Evolutionary conservation across 2,113 vertebrate genomes (phyloP).

Genomic region (Deroptyus accipitrinus): DNA sequence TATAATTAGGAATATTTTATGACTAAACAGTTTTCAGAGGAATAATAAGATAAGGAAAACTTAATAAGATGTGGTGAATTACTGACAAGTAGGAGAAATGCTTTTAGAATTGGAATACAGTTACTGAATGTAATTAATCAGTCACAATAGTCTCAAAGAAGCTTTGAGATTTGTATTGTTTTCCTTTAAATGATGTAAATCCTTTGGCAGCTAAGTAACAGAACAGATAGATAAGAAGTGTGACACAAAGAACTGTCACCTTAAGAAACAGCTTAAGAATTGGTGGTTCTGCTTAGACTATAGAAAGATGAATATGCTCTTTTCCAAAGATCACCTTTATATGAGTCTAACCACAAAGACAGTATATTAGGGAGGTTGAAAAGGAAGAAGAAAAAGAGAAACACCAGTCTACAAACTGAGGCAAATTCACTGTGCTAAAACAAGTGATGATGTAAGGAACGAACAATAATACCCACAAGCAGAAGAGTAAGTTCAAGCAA

Average conservation of each 20-base stretch:
- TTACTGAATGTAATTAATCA: conserved; percentile 64
- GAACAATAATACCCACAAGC: background rate
- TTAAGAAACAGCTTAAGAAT: conserved; percentile 19
- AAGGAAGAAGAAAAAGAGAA: background rate
- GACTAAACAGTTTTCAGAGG: conserved; percentile 21
- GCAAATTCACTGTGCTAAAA: background rate
- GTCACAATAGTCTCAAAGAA: background rate
- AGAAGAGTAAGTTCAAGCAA: background rate
- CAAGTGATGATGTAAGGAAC: background rate
- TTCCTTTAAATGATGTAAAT: conserved; percentile 53
- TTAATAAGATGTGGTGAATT: background rate
- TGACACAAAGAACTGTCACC: conserved; percentile 47
- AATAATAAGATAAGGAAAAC: conserved; percentile 12
- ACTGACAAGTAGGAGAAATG: background rate
- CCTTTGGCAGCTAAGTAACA: conserved; percentile 29
- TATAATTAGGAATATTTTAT: conserved; percentile 25
- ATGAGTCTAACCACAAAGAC: background rate
- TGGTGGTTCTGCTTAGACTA: conserved; percentile 41
- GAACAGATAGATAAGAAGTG: conserved; percentile 33
- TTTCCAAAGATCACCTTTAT: conserved; percentile 10
- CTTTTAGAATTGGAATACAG: conserved; percentile 1
- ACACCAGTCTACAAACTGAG: background rate
- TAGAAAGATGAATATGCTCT: conserved; percentile 18
- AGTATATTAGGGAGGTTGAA: background rate
- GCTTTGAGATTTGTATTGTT: conserved; percentile 45